Evolutionary conservation across 2,888 invertebrate species (phyloP).

Genomic region (Merodon equestris): DNA sequence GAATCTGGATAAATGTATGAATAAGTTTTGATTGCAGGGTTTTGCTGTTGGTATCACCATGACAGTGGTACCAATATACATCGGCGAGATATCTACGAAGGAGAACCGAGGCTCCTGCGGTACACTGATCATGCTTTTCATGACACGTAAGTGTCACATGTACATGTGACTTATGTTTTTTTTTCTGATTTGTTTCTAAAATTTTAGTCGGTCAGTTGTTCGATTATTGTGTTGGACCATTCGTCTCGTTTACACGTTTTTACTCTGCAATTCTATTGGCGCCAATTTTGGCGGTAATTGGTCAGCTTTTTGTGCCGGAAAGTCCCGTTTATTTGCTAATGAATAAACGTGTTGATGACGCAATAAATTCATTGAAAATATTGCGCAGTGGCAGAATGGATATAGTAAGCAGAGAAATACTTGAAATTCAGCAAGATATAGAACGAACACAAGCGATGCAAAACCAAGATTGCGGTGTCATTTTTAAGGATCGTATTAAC

Average conservation of each 20-base stretch:
- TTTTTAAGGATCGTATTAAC: not conserved
- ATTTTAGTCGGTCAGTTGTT: not conserved
- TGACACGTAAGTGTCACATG: slow-evolving; percentile 4
- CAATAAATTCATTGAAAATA: not conserved
- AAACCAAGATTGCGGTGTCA: not conserved
- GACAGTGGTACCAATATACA: slow-evolving; percentile 88
- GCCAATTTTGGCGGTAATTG: not conserved
- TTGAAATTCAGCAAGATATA: slow-evolving; percentile 3
- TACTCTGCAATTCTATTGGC: not conserved
- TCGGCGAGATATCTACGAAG: slow-evolving; percentile 90
- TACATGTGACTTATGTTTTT: not conserved
- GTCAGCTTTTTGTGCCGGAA: not conserved
- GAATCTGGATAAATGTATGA: not conserved
- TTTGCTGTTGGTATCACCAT: not conserved
- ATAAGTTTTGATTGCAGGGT: not conserved
- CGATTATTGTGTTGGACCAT: not conserved
- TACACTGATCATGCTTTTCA: slow-evolving; percentile 84
- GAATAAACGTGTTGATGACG: not conserved
- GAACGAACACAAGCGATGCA: too few relatives aligned
- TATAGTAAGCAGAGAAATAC: not conserved
- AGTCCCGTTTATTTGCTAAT: not conserved
- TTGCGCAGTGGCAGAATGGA: not conserved
- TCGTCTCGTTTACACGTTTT: not conserved
- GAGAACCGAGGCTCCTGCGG: slow-evolving; percentile 90
- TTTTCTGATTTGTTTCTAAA: not conserved